Conservation (phyloP, 2,113 vertebrate species). For the Rostratula benghalensis region DNA sequence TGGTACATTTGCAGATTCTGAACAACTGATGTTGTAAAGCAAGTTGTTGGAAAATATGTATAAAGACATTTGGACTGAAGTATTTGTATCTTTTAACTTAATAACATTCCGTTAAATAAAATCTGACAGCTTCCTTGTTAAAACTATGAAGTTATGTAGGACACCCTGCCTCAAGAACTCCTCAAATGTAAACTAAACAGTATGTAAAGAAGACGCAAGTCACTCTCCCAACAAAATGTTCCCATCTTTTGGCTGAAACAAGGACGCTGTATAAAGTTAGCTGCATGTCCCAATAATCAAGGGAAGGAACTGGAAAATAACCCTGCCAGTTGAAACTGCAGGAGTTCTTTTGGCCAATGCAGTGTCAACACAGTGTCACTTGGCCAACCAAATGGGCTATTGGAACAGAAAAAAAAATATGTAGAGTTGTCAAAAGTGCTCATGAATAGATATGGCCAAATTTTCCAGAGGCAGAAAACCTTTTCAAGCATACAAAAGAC, state of each 20-base stretch:
- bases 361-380: slow-evolving; percentile 17
- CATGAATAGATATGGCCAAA: background rate
- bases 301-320: slow-evolving; percentile 34
- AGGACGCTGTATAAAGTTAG: slow-evolving; percentile 23
- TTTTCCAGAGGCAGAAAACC: background rate
- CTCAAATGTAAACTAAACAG: slow-evolving; percentile 20
- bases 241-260: slow-evolving; percentile 16
- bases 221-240: background rate
- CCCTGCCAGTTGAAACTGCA: slow-evolving; percentile 28
- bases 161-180: background rate
- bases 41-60: slow-evolving; percentile 26
- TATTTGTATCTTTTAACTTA: slow-evolving; percentile 7
- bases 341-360: slow-evolving; percentile 17
- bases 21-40: slow-evolving; percentile 9
- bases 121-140: slow-evolving; percentile 1
- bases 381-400: background rate
- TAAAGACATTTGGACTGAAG: background rate
- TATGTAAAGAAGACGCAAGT: background rate
- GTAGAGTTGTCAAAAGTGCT: background rate
- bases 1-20: background rate
- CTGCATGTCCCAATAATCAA: slow-evolving; percentile 12
- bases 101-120: slow-evolving; percentile 13
- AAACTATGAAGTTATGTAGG: background rate
- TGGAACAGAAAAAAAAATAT: background rate
- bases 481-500: slow-evolving; percentile 30